Percentiles rank a stretch among this genome's conserved stretches.
These are phyloP conservation scores for Cepaea hortensis DNA, from an alignment of 2,888 invertebrate species.

Conservation along the genomic window DNA sequence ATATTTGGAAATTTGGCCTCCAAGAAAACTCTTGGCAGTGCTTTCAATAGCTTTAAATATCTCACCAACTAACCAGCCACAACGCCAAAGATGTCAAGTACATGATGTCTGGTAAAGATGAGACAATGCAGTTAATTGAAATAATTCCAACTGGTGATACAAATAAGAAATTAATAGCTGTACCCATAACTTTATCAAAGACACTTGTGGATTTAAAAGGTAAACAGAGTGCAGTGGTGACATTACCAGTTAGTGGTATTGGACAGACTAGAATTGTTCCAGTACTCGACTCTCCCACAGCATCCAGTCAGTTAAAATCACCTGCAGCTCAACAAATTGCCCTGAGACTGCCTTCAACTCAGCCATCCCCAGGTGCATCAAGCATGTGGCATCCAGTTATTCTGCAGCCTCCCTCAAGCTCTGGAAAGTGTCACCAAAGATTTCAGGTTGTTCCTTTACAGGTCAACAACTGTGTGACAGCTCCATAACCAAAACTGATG, in stretches of 20 bases:
- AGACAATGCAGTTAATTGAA: conserved; percentile 45
- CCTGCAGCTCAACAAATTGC: conserved; percentile 28
- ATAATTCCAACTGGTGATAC: conserved; percentile 6
- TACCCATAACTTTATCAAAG: conserved; percentile 39
- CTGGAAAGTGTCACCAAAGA: neutral
- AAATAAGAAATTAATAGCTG: conserved; percentile 42
- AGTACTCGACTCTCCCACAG: conserved; percentile 3
- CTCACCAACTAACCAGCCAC: neutral
- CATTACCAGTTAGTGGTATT: conserved; percentile 30
- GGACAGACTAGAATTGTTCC: conserved; percentile 30
- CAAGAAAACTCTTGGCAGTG: neutral
- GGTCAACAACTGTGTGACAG: neutral
- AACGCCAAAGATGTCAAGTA: conserved; percentile 45
- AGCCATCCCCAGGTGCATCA: neutral
- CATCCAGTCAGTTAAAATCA: conserved; percentile 1
- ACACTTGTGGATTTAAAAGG: conserved; percentile 12
- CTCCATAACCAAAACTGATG: neutral
- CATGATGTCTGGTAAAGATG: conserved; percentile 45
- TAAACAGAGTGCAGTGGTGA: conserved; percentile 14
- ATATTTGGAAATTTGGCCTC: neutral
- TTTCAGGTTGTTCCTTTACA: conserved; percentile 23
- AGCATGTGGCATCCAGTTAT: conserved; percentile 20
- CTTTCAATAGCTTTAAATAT: neutral
- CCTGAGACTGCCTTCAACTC: conserved; percentile 14
- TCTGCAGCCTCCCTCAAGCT: neutral